These are phyloP conservation scores for Melipona bicolor DNA, from an alignment of 2,888 invertebrate species.

Conservation along the genomic window DNA sequence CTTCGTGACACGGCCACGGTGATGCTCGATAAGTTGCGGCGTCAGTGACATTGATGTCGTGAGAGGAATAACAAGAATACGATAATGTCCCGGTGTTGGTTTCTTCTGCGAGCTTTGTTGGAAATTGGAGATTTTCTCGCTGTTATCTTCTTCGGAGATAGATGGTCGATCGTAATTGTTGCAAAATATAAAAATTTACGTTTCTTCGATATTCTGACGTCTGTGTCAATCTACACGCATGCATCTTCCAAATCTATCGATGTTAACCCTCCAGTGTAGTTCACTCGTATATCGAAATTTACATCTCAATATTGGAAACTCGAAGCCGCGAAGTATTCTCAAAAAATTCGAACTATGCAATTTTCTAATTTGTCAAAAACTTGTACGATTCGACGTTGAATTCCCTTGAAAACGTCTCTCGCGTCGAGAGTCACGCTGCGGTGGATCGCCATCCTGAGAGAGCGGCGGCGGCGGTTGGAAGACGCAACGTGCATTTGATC, in stretches of 20 bases:
- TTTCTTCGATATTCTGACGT: background rate
- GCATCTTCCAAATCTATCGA: no score
- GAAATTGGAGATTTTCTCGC: background rate
- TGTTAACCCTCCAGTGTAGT: no score
- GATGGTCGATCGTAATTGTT: background rate
- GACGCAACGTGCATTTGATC: slow-evolving; percentile 82
- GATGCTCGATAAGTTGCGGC: slow-evolving; percentile 27
- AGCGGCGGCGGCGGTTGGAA: slow-evolving; percentile 28
- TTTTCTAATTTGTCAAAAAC: background rate
- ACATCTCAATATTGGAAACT: no score
- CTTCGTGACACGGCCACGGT: background rate
- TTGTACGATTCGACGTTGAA: background rate
- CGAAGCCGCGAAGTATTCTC: no score
- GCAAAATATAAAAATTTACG: background rate
- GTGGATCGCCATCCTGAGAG: slow-evolving; percentile 13
- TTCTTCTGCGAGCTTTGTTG: background rate
- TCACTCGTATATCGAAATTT: no score
- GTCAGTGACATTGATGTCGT: background rate
- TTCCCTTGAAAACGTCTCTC: background rate
- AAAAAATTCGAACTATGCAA: no score
- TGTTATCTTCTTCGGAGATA: no score
- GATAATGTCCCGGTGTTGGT: background rate
- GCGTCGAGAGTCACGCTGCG: slow-evolving; percentile 1
- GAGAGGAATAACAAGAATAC: background rate
- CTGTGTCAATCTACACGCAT: background rate